Evolutionary conservation across 2,888 invertebrate species (phyloP), one percentile per base, ranked within the genome.

Genomic region (Atherix ibis): DNA sequence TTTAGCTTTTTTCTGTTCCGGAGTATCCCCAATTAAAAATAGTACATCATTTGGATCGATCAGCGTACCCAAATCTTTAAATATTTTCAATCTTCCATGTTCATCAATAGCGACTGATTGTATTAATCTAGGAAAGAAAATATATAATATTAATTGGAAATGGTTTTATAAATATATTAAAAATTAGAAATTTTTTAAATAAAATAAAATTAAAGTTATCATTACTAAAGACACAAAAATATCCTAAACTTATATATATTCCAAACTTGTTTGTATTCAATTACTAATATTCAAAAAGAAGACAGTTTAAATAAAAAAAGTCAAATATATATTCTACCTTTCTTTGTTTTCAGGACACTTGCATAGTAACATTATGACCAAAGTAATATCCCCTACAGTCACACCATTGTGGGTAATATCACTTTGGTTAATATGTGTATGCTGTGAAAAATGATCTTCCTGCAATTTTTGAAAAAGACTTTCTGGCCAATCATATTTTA

Each of bases 31-130:
- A 32, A 40, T 40, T n/a, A 37, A 37, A 35, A 40, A 40, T n/a
- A 40, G 27, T n/a, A 32, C 31, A 33, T 40, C 40, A 18, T 37
- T 35, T 9, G 37, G 29, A 18, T 37, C 35, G 8, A 40, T 26
- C 18, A 35, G 27, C 10, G 27, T 31, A 9, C 24, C 18, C 5
- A 37, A 24, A n/a, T 40, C 32, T 5, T 40, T 26, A 17, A 27
- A 37, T 8, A 27, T 28, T 1, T 16, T 17, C 5, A 39, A 15
- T 16, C 15, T 36, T 18, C 32, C 39, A 12, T 9, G 5, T n/a
- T 27, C 16, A 15, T 38, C 32, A 2, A 25, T 29, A 10, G 19
- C 14, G 36, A 27, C n/a, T 22, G 15, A 13, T 26, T 17, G 14
- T 26, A 3, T 3, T 14, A 13, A 19, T 14, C 18, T 3, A 15